Conservation (phyloP, 2,888 invertebrate genomes). For the Oscheius sp. region DNA sequence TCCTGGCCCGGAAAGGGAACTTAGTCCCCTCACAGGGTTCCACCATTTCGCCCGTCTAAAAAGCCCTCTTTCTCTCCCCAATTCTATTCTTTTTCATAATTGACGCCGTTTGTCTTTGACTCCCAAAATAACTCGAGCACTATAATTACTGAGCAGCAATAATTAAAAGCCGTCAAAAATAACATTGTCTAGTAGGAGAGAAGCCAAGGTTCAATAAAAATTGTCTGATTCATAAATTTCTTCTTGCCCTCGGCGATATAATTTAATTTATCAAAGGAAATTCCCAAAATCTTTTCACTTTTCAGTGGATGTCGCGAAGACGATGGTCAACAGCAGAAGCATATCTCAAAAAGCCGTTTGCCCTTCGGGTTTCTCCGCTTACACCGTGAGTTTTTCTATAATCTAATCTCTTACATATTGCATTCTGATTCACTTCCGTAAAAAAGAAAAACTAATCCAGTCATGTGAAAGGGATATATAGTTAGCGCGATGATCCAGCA, state of each 20-base stretch:
- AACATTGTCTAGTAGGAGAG: too few species aligned
- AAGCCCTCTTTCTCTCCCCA: neutral
- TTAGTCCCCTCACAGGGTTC: too few species aligned
- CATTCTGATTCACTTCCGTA: too few species aligned
- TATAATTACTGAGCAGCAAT: neutral
- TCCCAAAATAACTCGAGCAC: neutral
- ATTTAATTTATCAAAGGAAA: neutral
- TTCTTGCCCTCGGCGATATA: neutral
- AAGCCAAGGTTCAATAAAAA: too few species aligned
- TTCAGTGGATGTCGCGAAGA: constrained; percentile 19
- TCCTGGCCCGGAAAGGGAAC: too few species aligned
- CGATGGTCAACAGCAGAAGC: constrained; percentile 26
- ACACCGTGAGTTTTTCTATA: constrained; percentile 14
- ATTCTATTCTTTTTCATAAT: neutral
- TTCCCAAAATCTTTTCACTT: neutral
- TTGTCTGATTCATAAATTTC: constrained; percentile 13
- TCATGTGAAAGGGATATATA: too few species aligned
- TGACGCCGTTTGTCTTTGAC: neutral
- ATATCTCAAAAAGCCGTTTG: constrained; percentile 23
- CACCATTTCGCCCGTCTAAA: too few species aligned
- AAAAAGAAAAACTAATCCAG: too few species aligned
- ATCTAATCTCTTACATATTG: too few species aligned
- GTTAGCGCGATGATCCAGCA: too few species aligned
- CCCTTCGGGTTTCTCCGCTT: constrained; percentile 15
- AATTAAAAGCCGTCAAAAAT: neutral